Base-by-base conservation (phyloP, 2,113 vertebrate genomes). In the Callospermophilus lateralis region DNA sequence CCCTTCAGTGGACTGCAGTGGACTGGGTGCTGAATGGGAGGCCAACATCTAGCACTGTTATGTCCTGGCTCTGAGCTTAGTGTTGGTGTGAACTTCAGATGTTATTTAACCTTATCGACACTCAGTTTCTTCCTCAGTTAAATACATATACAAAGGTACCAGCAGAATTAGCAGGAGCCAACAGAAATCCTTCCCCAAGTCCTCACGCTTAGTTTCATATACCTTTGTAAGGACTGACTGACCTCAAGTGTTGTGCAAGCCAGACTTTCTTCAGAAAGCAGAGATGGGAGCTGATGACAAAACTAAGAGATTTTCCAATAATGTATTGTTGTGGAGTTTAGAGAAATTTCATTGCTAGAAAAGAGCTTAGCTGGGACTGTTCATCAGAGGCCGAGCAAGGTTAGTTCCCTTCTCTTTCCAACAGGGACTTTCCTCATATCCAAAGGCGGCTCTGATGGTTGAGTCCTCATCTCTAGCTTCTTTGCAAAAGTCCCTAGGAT, bases 101-200 rank as follows among this genome's bases (percentile, higher is more conserved):
- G 26, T 55, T 42, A 22, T 45, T 74, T 84, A 51, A 78, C 37
- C 20, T 51, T 16, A 4, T 0, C 1, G 34, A 83, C 26, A 65
- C 83, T 84, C 73, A 58, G 48, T 83, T 86, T 96, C 68, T 89
- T 65, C 24, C 28, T 73, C 51, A 90, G 53, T 84, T 39, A 95
- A 78, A 63, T 42, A 37, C 24, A 45, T n/a, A 51, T 28, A 85
- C 6, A 37, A 19, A 70, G 58, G 26, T 13, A 5, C 20, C 55
- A 74, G 28, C 34, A 51, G 51, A 89, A 16, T 74, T 12, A 48
- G 26, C 11, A 88, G 48, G 37, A 72, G 11, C 16, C 63, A 65
- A 72, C 7, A 77, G 63, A 93, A 84, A 32, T 6, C 4, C 26
- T 26, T 73, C 6, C 6, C 20, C 22, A n/a, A 7, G 22, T 15